Conservation (phyloP, 2,113 vertebrate genomes). For the Cottus gobio region DNA sequence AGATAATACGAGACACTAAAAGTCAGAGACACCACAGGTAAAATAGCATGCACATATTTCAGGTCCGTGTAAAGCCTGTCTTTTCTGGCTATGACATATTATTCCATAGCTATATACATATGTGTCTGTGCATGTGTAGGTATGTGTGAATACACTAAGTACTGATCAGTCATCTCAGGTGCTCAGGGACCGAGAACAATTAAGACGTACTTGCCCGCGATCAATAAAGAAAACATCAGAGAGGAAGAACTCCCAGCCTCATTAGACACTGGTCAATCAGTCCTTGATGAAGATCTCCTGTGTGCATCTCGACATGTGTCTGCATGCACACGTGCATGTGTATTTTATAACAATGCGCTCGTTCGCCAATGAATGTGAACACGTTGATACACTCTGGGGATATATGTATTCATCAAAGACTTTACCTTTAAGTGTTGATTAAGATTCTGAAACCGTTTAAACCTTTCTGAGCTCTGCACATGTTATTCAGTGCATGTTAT, state of each 20-base stretch:
- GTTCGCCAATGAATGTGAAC: slow-evolving; percentile 21
- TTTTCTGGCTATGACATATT: neutral
- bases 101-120: slow-evolving; percentile 8
- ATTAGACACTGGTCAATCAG: slow-evolving; percentile 72
- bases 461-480: slow-evolving; percentile 13
- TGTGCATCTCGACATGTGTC: slow-evolving; percentile 29
- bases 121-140: neutral
- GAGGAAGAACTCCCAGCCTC: slow-evolving; percentile 63
- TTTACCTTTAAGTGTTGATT: slow-evolving; percentile 34
- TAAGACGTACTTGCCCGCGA: slow-evolving; percentile 55
- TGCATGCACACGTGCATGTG: slow-evolving; percentile 7
- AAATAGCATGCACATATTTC: slow-evolving; percentile 23
- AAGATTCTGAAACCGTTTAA: slow-evolving; percentile 39
- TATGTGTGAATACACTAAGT: slow-evolving; percentile 21
- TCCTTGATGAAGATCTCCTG: slow-evolving; percentile 57
- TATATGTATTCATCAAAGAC: slow-evolving; percentile 41
- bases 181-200: slow-evolving; percentile 58
- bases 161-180: slow-evolving; percentile 49
- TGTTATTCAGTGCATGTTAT: slow-evolving; percentile 7
- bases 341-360: slow-evolving; percentile 35
- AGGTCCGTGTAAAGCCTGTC: neutral
- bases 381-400: slow-evolving; percentile 8
- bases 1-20: slow-evolving; percentile 47
- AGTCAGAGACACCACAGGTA: slow-evolving; percentile 31
- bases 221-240: slow-evolving; percentile 74